phyloP scores from a whole-genome alignment of 2,888 invertebrate species.

The Auanema sp. region DNA sequence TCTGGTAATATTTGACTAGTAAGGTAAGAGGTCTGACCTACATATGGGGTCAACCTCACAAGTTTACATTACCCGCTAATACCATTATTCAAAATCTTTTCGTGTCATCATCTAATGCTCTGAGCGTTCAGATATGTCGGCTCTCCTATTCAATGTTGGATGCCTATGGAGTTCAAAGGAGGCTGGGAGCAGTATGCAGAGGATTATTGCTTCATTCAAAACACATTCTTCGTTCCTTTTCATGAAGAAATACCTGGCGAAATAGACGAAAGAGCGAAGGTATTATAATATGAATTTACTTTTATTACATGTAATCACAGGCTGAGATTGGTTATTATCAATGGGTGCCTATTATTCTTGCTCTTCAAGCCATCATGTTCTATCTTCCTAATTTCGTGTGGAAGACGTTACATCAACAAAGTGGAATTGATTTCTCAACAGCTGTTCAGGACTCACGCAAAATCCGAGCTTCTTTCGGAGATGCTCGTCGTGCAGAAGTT shows the following conservation, averaged over 20 bases:
- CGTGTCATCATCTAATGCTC: no score
- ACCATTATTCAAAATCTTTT: no score
- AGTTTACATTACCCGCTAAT: no score
- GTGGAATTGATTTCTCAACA: constrained; percentile 51
- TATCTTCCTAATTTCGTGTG: constrained; percentile 61
- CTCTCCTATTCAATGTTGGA: constrained; percentile 53
- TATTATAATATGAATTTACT: neutral
- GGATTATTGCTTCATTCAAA: constrained; percentile 63
- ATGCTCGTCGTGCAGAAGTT: constrained; percentile 42
- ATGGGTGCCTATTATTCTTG: constrained; percentile 61
- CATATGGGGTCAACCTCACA: no score
- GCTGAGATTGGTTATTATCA: constrained; percentile 63
- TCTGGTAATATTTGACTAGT: no score
- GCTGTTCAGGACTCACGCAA: constrained; percentile 54
- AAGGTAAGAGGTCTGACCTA: no score
- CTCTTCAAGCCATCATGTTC: constrained; percentile 62
- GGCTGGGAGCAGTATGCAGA: constrained; percentile 63
- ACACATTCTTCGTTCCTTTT: constrained; percentile 61
- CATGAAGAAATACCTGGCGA: constrained; percentile 58
- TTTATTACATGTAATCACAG: constrained; percentile 7
- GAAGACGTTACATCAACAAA: constrained; percentile 60
- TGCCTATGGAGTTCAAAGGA: constrained; percentile 55
- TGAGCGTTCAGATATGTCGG: constrained; percentile 53
- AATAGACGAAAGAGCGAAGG: constrained; percentile 49
- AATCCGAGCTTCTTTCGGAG: constrained; percentile 35